phyloP scores from a whole-genome alignment of 2,113 vertebrate genomes.

The Chrysemys picta region DNA sequence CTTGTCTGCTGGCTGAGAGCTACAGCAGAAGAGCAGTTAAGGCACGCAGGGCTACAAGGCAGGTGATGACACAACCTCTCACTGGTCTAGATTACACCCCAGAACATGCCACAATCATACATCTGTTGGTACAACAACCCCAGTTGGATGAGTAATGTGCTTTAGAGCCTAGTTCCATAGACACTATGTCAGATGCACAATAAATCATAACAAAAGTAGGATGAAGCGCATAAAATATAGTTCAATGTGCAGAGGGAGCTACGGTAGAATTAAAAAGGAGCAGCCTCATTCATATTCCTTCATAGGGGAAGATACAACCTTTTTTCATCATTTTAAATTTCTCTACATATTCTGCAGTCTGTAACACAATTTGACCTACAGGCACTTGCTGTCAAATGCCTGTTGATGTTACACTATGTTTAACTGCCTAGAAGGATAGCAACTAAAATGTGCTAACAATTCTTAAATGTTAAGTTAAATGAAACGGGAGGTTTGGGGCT shows the following conservation, averaged over 20 bases:
- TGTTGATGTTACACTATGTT: background rate
- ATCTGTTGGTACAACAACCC: background rate
- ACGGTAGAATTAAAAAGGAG: background rate
- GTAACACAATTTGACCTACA: constrained; percentile 49
- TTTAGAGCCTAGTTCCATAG: constrained; percentile 13
- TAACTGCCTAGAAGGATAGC: constrained; percentile 40
- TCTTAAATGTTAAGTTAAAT: constrained; percentile 37
- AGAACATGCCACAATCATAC: background rate
- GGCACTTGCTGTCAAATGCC: constrained; percentile 62
- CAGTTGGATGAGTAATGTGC: background rate
- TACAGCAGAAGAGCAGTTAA: background rate
- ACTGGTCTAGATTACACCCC: background rate
- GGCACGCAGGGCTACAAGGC: background rate
- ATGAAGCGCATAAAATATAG: background rate
- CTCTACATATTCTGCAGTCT: constrained; percentile 39
- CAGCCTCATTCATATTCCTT: background rate
- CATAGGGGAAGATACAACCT: background rate
- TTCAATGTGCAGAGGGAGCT: background rate
- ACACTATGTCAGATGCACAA: background rate
- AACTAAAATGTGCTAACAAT: constrained; percentile 33
- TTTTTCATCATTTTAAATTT: constrained; percentile 40
- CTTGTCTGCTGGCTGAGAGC: background rate
- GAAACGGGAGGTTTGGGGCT: constrained; percentile 44
- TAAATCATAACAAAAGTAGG: background rate
- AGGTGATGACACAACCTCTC: background rate